phyloP scores from a whole-genome alignment of 2,113 vertebrate genomes.

The Dendrocopos noguchii region DNA sequence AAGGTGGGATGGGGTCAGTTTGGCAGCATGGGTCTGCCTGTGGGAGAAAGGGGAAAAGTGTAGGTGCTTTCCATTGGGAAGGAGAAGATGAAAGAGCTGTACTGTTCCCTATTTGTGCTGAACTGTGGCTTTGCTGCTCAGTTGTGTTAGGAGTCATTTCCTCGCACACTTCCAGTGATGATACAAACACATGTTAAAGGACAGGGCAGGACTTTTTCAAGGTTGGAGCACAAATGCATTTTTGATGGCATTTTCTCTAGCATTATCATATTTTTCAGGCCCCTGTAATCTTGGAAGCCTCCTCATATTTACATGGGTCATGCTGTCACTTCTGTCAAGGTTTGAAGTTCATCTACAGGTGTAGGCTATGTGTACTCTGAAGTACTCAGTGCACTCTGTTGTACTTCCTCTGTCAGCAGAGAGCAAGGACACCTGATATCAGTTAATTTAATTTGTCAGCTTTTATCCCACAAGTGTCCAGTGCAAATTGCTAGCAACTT shows the following conservation, averaged over 20 bases:
- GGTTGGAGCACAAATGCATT: neutral
- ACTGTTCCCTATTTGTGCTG: fast-evolving
- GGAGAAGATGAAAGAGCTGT: neutral
- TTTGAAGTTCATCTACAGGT: neutral
- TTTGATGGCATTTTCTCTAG: neutral
- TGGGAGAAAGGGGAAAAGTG: neutral
- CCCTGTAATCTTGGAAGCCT: fast-evolving
- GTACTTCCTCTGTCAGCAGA: neutral
- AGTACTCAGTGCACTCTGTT: neutral
- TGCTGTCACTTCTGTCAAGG: fast-evolving
- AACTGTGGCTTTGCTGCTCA: neutral
- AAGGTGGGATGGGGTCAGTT: neutral
- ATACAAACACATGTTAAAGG: fast-evolving
- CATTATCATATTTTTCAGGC: neutral
- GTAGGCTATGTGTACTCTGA: neutral
- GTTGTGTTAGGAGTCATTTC: neutral
- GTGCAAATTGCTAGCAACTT: neutral
- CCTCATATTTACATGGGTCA: neutral
- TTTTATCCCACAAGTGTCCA: neutral
- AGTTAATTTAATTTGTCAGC: neutral
- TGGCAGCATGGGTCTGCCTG: fast-evolving
- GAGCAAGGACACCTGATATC: neutral
- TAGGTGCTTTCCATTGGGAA: neutral
- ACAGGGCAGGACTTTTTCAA: neutral
- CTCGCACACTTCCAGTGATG: neutral